Evolutionary conservation across 2,888 invertebrate species (phyloP).

Genomic region (Drosophila monieri): DNA sequence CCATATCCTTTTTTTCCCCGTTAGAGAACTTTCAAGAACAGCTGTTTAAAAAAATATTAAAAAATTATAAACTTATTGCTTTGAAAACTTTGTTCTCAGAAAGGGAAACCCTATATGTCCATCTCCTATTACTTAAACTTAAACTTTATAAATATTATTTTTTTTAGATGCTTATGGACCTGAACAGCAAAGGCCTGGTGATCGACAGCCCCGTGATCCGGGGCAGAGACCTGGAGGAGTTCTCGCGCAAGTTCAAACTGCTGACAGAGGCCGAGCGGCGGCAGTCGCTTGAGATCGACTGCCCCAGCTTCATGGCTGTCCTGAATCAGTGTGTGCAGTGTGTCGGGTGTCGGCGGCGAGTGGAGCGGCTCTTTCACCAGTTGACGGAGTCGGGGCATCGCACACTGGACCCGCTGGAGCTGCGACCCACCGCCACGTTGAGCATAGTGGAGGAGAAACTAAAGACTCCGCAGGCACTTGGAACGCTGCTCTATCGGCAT

Average conservation of each 20-base stretch:
- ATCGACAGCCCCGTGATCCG: slow-evolving; percentile 92
- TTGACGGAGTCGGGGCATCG: slow-evolving; percentile 93
- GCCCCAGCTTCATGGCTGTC: slow-evolving; percentile 92
- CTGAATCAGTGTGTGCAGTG: slow-evolving; percentile 96
- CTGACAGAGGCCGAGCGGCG: slow-evolving; percentile 91
- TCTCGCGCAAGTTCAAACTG: slow-evolving; percentile 91
- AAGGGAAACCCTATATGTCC: no score
- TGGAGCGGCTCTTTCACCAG: slow-evolving; percentile 94
- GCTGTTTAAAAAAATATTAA: no score
- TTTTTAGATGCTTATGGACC: slow-evolving; percentile 95
- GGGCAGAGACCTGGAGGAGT: slow-evolving; percentile 93
- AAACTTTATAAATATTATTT: background rate
- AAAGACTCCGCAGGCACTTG: slow-evolving; percentile 91
- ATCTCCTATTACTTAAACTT: no score
- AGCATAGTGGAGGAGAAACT: slow-evolving; percentile 92
- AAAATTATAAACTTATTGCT: no score
- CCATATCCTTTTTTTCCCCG: background rate
- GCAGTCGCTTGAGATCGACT: slow-evolving; percentile 92
- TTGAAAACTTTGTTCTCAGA: no score
- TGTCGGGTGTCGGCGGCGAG: slow-evolving; percentile 96
- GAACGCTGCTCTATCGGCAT: slow-evolving; percentile 93
- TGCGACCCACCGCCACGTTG: slow-evolving; percentile 90
- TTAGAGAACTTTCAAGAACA: no score
- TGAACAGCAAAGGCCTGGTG: slow-evolving; percentile 92
- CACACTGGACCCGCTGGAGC: slow-evolving; percentile 93